Conservation (phyloP, 2,113 vertebrate species). For the Uropsilus gracilis region DNA sequence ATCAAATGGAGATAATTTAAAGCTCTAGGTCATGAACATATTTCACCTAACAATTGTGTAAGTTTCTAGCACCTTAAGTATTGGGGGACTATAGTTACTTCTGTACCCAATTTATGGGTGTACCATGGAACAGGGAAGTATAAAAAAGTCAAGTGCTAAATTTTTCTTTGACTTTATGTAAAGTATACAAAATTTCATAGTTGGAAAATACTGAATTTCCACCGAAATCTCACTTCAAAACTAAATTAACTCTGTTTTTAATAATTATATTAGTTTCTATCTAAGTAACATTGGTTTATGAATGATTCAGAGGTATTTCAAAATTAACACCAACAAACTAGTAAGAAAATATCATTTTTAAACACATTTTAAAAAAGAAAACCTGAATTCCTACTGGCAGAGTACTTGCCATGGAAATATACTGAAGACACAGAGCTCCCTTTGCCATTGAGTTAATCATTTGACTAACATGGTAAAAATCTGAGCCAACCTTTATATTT, state of each 20-base stretch:
- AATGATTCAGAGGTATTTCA: neutral
- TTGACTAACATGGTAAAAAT: neutral
- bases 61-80: neutral
- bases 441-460: conserved; percentile 28
- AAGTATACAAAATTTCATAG: neutral
- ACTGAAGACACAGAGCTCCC: neutral
- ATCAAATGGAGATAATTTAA: neutral
- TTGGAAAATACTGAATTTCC: neutral
- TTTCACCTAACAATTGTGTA: neutral
- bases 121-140: neutral
- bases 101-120: neutral
- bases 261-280: too few species aligned
- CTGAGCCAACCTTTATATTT: neutral
- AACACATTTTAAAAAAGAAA: neutral
- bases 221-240: neutral
- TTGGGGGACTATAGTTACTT: rapidly evolving
- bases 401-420: neutral
- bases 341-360: neutral
- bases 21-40: neutral
- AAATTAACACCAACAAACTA: neutral
- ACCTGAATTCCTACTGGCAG: neutral
- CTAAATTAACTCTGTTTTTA: too few species aligned
- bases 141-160: neutral
- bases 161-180: neutral
- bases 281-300: too few species aligned